phyloP scores from a whole-genome alignment of 2,797 vertebrate species.

The Sebastes hubbsi region DNA sequence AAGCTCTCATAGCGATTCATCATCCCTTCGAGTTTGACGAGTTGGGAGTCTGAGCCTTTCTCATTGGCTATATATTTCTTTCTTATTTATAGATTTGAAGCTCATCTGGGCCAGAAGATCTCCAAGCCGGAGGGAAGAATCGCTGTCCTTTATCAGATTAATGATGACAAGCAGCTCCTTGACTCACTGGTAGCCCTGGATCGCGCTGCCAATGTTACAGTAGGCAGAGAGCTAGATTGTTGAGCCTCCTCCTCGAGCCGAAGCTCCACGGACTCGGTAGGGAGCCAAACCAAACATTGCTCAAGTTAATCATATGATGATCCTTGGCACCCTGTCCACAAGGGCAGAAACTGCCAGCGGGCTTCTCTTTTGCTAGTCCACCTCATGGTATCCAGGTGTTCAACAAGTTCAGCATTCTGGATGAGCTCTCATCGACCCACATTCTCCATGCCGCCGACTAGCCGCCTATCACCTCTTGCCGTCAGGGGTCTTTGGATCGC shows the following conservation, averaged over 20 bases:
- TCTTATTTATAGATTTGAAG: too few species aligned
- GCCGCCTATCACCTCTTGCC: not conserved
- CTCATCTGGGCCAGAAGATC: not conserved
- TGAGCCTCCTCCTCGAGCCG: not conserved
- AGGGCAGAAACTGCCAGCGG: not conserved
- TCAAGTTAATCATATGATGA: not conserved
- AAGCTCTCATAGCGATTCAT: too few species aligned
- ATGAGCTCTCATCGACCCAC: not conserved
- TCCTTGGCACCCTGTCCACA: not conserved
- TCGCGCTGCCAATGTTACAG: not conserved
- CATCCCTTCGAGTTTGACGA: too few species aligned
- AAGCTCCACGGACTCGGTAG: not conserved
- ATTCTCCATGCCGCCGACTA: not conserved
- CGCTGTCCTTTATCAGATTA: not conserved
- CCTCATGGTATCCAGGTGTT: not conserved
- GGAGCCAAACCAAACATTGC: not conserved
- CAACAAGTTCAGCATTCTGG: not conserved
- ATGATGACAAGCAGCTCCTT: not conserved
- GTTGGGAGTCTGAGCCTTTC: too few species aligned
- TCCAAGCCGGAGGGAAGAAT: not conserved
- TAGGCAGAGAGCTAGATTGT: not conserved
- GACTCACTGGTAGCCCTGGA: too few species aligned
- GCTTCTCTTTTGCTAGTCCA: not conserved
- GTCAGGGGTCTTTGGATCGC: too few species aligned
- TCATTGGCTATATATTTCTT: too few species aligned